Percentiles rank a stretch among this genome's conserved stretches.
These are phyloP conservation scores for Oxytorus armatus DNA, from an alignment of 2,888 invertebrate species.

Conservation along the genomic window DNA sequence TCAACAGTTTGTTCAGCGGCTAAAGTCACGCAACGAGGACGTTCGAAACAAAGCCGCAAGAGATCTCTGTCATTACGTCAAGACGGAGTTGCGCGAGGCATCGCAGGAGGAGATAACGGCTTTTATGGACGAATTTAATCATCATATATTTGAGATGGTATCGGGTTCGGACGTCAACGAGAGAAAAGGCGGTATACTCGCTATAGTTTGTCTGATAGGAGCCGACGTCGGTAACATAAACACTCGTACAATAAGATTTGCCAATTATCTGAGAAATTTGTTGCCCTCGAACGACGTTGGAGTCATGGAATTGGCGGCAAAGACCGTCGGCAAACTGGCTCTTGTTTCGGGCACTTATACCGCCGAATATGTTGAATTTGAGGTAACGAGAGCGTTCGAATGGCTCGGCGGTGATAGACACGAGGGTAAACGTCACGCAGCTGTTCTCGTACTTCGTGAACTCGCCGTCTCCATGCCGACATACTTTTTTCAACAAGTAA, in stretches of 20 bases:
- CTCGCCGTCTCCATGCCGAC: conserved; percentile 98
- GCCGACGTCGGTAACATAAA: conserved; percentile 97
- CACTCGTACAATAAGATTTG: conserved; percentile 95
- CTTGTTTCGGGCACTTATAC: conserved; percentile 96
- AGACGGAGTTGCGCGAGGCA: conserved; percentile 95
- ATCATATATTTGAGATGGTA: conserved; percentile 98
- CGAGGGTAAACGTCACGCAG: conserved; percentile 96
- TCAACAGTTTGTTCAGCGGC: conserved; percentile 92
- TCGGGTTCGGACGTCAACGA: conserved; percentile 96
- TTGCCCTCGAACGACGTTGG: conserved; percentile 95
- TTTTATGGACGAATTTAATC: conserved; percentile 97
- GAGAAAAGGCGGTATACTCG: conserved; percentile 97
- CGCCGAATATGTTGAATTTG: conserved; percentile 99
- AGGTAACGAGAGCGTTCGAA: conserved; percentile 97
- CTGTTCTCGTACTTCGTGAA: conserved; percentile 96
- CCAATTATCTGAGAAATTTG: conserved; percentile 95
- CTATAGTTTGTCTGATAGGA: conserved; percentile 97
- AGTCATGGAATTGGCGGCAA: conserved; percentile 98
- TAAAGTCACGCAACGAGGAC: conserved; percentile 95
- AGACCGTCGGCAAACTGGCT: conserved; percentile 97
- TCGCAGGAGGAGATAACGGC: conserved; percentile 95
- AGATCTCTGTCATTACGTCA: conserved; percentile 95
- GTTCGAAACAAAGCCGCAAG: conserved; percentile 93
- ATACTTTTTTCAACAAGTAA: conserved; percentile 98
- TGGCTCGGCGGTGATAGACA: conserved; percentile 96